phyloP scores from a whole-genome alignment of 2,797 vertebrate species.

The Tympanoctomys barrerae region DNA sequence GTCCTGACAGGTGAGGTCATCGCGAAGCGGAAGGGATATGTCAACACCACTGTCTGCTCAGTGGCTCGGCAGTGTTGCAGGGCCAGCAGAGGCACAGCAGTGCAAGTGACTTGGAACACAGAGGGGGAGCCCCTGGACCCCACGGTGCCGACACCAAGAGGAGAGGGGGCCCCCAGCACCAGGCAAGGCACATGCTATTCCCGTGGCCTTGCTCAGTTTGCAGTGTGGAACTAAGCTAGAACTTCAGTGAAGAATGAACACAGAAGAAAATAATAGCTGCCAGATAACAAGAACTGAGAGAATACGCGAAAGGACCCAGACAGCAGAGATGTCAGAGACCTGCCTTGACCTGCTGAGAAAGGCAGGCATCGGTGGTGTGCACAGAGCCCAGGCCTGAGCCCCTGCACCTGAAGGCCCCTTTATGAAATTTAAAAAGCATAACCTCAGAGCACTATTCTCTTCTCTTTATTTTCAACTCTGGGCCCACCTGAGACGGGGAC shows the following conservation, averaged over 20 bases:
- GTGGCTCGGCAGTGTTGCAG: background rate
- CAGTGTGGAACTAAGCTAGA: background rate
- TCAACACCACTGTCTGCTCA: background rate
- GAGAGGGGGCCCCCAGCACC: background rate
- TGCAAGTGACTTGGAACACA: conserved; percentile 24
- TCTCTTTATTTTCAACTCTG: background rate
- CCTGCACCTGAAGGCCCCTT: background rate
- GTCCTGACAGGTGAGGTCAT: background rate
- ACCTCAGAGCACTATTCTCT: background rate
- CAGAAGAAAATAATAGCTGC: background rate
- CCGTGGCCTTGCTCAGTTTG: background rate
- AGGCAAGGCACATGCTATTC: background rate
- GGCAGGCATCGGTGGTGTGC: background rate
- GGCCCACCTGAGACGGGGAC: background rate
- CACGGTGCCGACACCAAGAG: background rate
- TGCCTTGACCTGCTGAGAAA: background rate
- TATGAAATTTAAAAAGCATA: background rate
- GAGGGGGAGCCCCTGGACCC: background rate
- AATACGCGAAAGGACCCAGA: background rate
- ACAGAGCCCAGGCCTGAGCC: background rate
- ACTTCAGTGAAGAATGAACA: background rate
- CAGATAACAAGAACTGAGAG: background rate
- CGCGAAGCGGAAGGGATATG: background rate
- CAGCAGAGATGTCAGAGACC: background rate
- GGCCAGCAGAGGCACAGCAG: background rate